These are phyloP conservation scores for Drosophila anomelani DNA, from an alignment of 2,888 invertebrate species.

Conservation along the genomic window DNA sequence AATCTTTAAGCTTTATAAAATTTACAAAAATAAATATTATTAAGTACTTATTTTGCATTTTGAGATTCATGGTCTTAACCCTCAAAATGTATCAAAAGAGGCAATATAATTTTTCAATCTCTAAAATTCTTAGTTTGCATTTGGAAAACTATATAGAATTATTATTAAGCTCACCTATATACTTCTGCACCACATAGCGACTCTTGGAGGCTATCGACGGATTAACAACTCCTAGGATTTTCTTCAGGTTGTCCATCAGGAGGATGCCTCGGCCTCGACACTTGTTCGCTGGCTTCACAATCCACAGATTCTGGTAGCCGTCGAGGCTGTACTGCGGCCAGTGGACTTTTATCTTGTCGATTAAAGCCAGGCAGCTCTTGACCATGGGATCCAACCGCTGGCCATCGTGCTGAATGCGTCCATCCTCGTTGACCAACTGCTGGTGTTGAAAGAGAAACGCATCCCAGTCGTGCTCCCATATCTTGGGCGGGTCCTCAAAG, in stretches of 20 bases:
- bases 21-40: no score
- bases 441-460: constrained; percentile 91
- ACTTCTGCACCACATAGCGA: constrained; percentile 97
- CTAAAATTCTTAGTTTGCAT: no score
- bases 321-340: constrained; percentile 94
- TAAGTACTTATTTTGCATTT: no score
- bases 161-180: constrained; percentile 90
- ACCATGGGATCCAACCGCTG: constrained; percentile 78
- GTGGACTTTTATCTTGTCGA: constrained; percentile 88
- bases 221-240: constrained; percentile 91
- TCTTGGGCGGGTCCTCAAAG: constrained; percentile 85
- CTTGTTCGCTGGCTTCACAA: constrained; percentile 97
- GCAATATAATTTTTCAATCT: no score
- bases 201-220: constrained; percentile 88
- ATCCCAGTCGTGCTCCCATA: constrained; percentile 96
- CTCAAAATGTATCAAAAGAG: background rate
- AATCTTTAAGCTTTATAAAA: no score
- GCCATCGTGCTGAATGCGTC: constrained; percentile 85
- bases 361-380: constrained; percentile 86
- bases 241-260: constrained; percentile 93
- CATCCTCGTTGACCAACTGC: constrained; percentile 88
- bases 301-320: constrained; percentile 96
- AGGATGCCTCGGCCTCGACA: constrained; percentile 96
- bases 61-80: no score
- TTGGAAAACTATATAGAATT: no score